A percentile compares a stretch with the other conserved stretches of the same genome.
Evolutionary conservation across 1,140 invertebrate species (phyloP).

Genomic region (Polyergus mexicanus): DNA sequence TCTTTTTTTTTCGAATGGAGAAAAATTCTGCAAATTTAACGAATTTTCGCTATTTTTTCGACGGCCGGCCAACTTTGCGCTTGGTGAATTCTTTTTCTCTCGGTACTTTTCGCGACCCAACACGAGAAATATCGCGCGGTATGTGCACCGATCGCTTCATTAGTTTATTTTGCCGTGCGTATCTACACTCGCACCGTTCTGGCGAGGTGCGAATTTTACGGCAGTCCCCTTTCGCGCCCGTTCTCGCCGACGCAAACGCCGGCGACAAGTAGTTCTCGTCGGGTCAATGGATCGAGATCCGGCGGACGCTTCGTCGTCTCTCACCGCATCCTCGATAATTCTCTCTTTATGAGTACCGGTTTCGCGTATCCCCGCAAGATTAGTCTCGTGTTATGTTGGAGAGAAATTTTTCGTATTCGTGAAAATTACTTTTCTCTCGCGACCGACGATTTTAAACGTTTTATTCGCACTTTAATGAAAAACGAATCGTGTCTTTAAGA

Average conservation of each 20-base stretch:
- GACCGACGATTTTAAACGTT: not conserved
- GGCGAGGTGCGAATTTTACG: constrained; percentile 61
- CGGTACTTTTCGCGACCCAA: not conserved
- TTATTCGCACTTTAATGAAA: not conserved
- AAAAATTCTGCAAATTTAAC: not conserved
- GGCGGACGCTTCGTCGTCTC: constrained; percentile 44
- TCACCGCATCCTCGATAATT: constrained; percentile 55
- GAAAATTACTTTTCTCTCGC: constrained; percentile 28
- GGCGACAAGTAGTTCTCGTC: constrained; percentile 61
- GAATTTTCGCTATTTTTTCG: not conserved
- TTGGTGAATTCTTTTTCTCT: not conserved
- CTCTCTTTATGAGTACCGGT: constrained; percentile 77
- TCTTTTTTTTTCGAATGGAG: not conserved
- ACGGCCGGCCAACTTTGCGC: not conserved
- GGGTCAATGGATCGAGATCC: constrained; percentile 67
- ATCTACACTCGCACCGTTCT: constrained; percentile 2
- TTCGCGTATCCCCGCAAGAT: constrained; percentile 39
- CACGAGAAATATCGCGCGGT: constrained; percentile 26
- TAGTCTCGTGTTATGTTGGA: not conserved
- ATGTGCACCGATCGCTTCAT: constrained; percentile 61
- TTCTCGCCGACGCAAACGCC: constrained; percentile 48
- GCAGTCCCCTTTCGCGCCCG: constrained; percentile 37
- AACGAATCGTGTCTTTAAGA: not conserved
- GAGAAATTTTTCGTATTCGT: constrained; percentile 34
- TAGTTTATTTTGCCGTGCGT: constrained; percentile 47